Conservation (phyloP, 2,888 invertebrate species). For the Agrotis clavis region DNA sequence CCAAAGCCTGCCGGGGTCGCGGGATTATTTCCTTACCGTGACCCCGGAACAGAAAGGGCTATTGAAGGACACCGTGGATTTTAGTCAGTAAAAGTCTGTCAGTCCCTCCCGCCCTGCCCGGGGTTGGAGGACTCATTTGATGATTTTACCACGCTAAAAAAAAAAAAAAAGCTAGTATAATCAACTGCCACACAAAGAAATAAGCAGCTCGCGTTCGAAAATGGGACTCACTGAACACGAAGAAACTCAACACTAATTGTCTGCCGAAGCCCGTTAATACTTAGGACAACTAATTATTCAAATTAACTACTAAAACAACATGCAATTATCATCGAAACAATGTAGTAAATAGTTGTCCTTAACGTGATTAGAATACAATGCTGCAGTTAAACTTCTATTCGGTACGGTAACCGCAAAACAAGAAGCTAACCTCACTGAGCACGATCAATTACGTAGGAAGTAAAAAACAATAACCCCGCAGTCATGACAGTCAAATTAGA, state of each 20-base stretch:
- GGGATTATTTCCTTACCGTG: too few species aligned
- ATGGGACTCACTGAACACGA: constrained; percentile 37
- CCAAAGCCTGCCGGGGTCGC: too few species aligned
- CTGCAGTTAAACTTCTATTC: constrained; percentile 28
- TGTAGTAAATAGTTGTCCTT: constrained; percentile 21
- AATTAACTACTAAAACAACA: constrained; percentile 37
- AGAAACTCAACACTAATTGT: constrained; percentile 40
- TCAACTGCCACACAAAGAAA: constrained; percentile 51
- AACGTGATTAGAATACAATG: constrained; percentile 54
- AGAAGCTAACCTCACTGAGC: constrained; percentile 2
- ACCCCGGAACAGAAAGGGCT: too few species aligned
- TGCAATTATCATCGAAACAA: constrained; percentile 41
- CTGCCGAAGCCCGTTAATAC: constrained; percentile 15
- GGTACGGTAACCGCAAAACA: constrained; percentile 21
- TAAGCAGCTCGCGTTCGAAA: constrained; percentile 29
- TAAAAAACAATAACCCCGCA: constrained; percentile 36
- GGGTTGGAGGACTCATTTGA: too few species aligned
- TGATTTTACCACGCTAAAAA: too few species aligned
- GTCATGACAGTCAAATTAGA: constrained; percentile 42
- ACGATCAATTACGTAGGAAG: constrained; percentile 25
- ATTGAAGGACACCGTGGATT: too few species aligned
- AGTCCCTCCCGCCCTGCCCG: too few species aligned
- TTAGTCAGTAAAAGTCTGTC: too few species aligned
- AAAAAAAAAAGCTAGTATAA: constrained; percentile 53
- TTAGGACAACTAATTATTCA: constrained; percentile 23